Evolutionary conservation across 2,888 invertebrate species (phyloP).

Genomic region (Pandemis cinnamomeana): DNA sequence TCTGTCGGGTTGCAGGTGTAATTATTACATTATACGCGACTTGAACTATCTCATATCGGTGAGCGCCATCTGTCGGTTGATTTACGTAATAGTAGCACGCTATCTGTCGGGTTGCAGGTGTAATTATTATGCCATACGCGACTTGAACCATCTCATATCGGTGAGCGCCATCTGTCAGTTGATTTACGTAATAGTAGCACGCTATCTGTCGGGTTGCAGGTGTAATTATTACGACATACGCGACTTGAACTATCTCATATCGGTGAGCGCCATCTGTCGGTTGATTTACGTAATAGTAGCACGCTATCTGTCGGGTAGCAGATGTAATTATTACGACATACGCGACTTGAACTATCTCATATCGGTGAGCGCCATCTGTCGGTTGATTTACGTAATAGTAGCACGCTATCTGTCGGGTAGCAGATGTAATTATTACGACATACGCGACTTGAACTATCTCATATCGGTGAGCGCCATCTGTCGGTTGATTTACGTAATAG

Average conservation of each 20-base stretch:
- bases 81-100: not conserved
- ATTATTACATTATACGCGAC: no score
- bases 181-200: no score
- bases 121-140: not conserved
- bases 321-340: no score
- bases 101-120: not conserved
- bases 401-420: not conserved
- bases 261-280: no score
- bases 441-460: conserved; percentile 91
- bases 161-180: no score
- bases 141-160: not conserved
- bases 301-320: no score
- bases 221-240: no score
- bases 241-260: no score
- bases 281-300: no score
- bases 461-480: conserved; percentile 83
- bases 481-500: not conserved
- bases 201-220: no score
- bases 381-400: not conserved
- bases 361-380: no score
- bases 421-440: no score
- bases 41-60: not conserved
- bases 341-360: not conserved
- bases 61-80: not conserved
- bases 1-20: not conserved